Base-by-base conservation (phyloP, 2,888 invertebrate genomes). In the Oligia latruncula region DNA sequence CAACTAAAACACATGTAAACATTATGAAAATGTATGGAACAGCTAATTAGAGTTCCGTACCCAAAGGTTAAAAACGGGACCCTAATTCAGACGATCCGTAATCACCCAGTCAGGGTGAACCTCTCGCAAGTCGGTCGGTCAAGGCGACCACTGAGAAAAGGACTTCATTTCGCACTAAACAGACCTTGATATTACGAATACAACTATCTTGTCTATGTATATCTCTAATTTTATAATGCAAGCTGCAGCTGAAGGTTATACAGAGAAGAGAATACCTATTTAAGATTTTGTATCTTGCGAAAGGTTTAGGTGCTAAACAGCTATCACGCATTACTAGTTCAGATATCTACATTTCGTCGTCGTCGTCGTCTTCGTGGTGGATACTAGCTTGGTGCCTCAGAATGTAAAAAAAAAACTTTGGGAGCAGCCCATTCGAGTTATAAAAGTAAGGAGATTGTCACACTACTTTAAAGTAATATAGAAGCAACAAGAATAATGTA, bases 111-210 rank as follows among this genome's bases (percentile, higher is more conserved):
- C 64, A 70, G 43, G 70, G 78, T 71, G 43, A 81, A 60, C 71
- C n/a, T 8, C 70, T 71, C 17, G 78, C 78, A 4, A n/a, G 40
- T 8, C 23, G 23, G 29, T 29, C 62, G 78, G 71, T 77, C 83
- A 78, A 82, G 82, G 84, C 52, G 52, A 46, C 20, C n/a, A 70
- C 46, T 20, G n/a, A 15, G 68, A 49, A 55, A 55, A 70, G 4
- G 29, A 73, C 52, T 79, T 64, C 2, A 84, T 65, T 70, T 60
- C 23, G 35, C 52, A 29, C 52, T 64, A 60, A 11, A 55, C 60
- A 52, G 58, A 84, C 72, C 72, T 82, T 73, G 64, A 73, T 40
- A 23, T 52, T 73, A 70, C 49, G 46, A 60, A 68, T 55, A 64
- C 3, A 67, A 58, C 15, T 58, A n/a, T 35, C 8, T 60, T 55